These are phyloP conservation scores for Blastobasis adustella DNA, from an alignment of 2,888 invertebrate genomes.

Conservation along the genomic window DNA sequence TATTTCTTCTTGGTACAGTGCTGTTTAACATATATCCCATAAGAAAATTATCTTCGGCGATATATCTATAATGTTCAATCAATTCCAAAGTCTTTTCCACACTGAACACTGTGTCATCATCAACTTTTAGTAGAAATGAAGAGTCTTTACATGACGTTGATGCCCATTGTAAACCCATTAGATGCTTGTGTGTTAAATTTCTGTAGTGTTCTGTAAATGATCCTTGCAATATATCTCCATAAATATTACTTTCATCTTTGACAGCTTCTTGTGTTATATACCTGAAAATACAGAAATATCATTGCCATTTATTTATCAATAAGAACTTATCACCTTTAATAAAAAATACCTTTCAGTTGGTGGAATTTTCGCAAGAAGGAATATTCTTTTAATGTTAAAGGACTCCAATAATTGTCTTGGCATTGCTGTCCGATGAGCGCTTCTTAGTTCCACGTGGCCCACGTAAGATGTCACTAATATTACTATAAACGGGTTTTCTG, in stretches of 20 bases:
- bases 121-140: constrained; percentile 84
- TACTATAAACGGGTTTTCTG: constrained; percentile 40
- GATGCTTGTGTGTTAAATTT: constrained; percentile 87
- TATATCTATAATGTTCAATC: constrained; percentile 51
- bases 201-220: constrained; percentile 84
- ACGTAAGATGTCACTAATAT: constrained; percentile 85
- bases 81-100: constrained; percentile 81
- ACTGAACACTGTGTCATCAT: constrained; percentile 86
- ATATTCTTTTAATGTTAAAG: constrained; percentile 78
- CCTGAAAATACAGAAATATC: too few relatives aligned
- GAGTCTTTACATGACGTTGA: constrained; percentile 74
- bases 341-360: constrained; percentile 51
- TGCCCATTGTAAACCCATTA: constrained; percentile 88
- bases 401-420: constrained; percentile 69
- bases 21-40: constrained; percentile 80
- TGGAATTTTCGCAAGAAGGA: constrained; percentile 79
- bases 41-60: constrained; percentile 40
- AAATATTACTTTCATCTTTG: constrained; percentile 75
- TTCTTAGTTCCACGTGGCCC: constrained; percentile 80
- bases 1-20: constrained; percentile 78
- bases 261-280: constrained; percentile 71
- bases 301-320: too few relatives aligned
- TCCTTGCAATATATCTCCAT: constrained; percentile 84
- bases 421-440: constrained; percentile 81
- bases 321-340: background rate